A percentile compares a stretch with the other conserved stretches of the same genome.
Evolutionary conservation across 1,140 invertebrate genomes (phyloP).

Genomic region (Fopius arisanus): DNA sequence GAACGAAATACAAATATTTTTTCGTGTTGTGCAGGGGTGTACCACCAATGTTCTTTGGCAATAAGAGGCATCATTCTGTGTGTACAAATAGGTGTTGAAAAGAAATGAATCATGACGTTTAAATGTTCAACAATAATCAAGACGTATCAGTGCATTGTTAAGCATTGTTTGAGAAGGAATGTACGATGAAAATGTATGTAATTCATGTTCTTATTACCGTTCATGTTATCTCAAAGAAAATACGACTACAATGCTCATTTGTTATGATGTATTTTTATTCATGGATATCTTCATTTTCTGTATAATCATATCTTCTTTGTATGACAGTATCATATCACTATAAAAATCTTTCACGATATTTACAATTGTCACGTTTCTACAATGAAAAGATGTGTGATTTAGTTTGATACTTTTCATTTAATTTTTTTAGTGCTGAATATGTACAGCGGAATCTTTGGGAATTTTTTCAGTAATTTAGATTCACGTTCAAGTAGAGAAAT

Average conservation of each 20-base stretch:
- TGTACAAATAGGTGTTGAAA: conserved; percentile 39
- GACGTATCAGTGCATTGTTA: too few species aligned
- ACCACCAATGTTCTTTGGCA: conserved; percentile 16
- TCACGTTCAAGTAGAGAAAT: not conserved
- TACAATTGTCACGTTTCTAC: not conserved
- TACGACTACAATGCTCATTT: too few species aligned
- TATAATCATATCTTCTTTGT: conserved; percentile 14
- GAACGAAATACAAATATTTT: conserved; percentile 34
- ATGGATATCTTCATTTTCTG: conserved; percentile 13
- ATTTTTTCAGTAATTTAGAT: not conserved
- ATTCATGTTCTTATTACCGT: not conserved
- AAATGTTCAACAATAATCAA: conserved; percentile 33
- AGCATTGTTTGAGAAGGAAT: too few species aligned
- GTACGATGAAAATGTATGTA: not conserved
- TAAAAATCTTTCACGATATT: not conserved
- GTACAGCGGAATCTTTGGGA: not conserved
- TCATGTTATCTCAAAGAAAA: too few species aligned
- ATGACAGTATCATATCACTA: conserved; percentile 9
- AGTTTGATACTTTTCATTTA: conserved; percentile 33
- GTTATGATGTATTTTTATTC: not conserved
- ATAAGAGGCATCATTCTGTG: conserved; percentile 49
- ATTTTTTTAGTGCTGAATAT: too few species aligned
- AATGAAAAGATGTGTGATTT: not conserved
- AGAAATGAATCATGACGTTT: conserved; percentile 39
- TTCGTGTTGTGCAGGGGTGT: conserved; percentile 34